Conservation (phyloP, 1,140 invertebrate species). For the Ostrea denselamellosa region DNA sequence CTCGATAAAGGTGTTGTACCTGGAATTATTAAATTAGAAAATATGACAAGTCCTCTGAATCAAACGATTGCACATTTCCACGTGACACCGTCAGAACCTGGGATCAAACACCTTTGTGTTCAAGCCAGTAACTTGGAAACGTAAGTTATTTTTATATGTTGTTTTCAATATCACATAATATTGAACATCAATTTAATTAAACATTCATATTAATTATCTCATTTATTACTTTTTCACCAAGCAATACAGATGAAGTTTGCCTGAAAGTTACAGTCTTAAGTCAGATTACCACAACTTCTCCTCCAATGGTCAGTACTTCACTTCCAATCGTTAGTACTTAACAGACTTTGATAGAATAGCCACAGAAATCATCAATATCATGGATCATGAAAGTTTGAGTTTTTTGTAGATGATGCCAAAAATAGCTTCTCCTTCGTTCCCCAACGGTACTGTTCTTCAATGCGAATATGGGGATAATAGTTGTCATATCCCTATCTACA, state of each 20-base stretch:
- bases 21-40: not conserved
- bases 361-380: not conserved
- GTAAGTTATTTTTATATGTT: not conserved
- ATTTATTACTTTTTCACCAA: not conserved
- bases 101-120: not conserved
- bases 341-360: too few species aligned
- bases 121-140: not conserved
- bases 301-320: not conserved
- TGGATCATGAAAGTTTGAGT: not conserved
- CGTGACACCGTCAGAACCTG: not conserved
- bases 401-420: not conserved
- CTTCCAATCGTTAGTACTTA: not conserved
- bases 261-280: not conserved
- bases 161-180: not conserved
- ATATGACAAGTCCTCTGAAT: constrained; percentile 10
- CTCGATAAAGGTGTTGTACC: not conserved
- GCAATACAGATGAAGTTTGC: constrained; percentile 25
- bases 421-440: not conserved
- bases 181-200: not conserved
- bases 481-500: constrained; percentile 13
- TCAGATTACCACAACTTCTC: not conserved
- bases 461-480: not conserved
- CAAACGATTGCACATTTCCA: not conserved
- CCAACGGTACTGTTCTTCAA: constrained; percentile 1
- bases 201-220: not conserved